Conservation (phyloP, 1,140 invertebrate genomes). For the Dolichoris vasculosae region DNA sequence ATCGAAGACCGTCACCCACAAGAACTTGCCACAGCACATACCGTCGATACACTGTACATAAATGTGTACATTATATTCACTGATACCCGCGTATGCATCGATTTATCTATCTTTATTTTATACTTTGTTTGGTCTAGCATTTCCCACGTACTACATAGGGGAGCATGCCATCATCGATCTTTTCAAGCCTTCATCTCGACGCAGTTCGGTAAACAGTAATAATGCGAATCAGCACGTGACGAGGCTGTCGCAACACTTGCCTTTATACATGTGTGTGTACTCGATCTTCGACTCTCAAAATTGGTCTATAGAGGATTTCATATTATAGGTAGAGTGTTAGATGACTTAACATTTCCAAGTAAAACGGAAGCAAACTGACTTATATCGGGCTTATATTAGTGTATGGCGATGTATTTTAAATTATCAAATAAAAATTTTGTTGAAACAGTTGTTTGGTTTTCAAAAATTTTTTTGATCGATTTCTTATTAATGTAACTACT, state of each 20-base stretch:
- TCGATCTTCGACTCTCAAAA: background rate
- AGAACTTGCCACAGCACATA: constrained; percentile 55
- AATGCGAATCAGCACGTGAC: constrained; percentile 74
- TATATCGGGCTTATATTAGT: background rate
- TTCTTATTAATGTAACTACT: too few species aligned
- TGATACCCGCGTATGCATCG: constrained; percentile 42
- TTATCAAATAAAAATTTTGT: background rate
- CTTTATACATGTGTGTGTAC: background rate
- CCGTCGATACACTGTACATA: constrained; percentile 54
- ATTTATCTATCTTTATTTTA: constrained; percentile 74
- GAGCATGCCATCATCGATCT: constrained; percentile 35
- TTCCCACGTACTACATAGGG: constrained; percentile 66
- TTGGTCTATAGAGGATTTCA: background rate
- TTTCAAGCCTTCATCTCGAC: constrained; percentile 48
- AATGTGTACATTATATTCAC: background rate
- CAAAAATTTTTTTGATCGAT: too few species aligned
- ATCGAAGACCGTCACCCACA: constrained; percentile 23
- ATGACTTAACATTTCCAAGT: background rate
- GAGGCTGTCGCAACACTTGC: constrained; percentile 56
- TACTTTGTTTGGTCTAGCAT: constrained; percentile 70
- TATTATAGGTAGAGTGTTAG: background rate
- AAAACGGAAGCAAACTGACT: background rate
- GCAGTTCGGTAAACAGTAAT: constrained; percentile 73
- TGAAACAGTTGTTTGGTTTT: too few species aligned
- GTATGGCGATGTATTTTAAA: background rate